Conservation (phyloP, 1,140 invertebrate species). For the Oryzaephilus surinamensis region DNA sequence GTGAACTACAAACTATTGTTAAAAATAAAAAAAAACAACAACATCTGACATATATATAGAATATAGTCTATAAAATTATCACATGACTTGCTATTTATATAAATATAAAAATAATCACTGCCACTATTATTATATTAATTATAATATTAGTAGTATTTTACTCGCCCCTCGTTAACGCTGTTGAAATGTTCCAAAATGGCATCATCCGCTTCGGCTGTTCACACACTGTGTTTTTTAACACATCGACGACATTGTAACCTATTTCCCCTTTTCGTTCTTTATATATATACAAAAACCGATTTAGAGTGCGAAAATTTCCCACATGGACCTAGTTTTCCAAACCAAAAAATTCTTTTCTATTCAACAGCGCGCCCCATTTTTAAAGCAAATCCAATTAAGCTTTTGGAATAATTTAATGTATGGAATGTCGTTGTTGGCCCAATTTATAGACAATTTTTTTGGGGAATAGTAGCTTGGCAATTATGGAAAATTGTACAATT, state of each 20-base stretch:
- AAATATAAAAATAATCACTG: conserved; percentile 10
- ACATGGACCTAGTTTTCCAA: no score
- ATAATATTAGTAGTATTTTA: conserved; percentile 28
- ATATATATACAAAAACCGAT: no score
- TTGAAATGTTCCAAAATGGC: conserved; percentile 21
- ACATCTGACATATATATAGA: no score
- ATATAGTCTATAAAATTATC: conserved; percentile 20
- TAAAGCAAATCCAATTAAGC: no score
- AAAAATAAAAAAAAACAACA: no score
- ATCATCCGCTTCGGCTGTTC: conserved; percentile 23
- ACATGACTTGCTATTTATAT: conserved; percentile 29
- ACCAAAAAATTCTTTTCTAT: background rate
- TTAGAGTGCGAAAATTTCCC: background rate
- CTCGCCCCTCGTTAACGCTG: conserved; percentile 32
- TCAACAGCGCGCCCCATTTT: no score
- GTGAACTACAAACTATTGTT: conserved; percentile 1
- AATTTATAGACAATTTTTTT: no score
- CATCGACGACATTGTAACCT: conserved; percentile 16
- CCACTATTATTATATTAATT: no score
- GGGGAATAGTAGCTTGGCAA: no score
- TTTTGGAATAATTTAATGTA: no score
- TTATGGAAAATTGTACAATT: no score
- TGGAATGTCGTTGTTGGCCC: no score
- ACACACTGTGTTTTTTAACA: conserved; percentile 28
- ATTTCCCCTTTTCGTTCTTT: conserved; percentile 1